Evolutionary conservation across 2,888 invertebrate genomes (phyloP), one percentile per base, ranked within the genome.

Genomic region (Coleophora flavipennella): DNA sequence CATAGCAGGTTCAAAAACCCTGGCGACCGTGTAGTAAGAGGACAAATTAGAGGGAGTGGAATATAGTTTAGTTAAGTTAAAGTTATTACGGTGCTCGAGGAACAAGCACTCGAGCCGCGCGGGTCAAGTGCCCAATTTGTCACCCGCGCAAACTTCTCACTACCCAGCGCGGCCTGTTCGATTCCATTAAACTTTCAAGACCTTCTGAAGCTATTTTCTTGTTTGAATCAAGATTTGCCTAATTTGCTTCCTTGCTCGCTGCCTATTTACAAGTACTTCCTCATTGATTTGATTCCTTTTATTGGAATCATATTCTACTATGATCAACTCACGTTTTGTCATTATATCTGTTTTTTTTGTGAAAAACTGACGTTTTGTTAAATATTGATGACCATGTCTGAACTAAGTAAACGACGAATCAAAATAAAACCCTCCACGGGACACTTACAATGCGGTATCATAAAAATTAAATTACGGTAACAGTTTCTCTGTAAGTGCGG

Each of bases 61-160:
- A 83, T 81, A 83, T 83, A 84, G 84, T 84, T 84, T 83, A 83
- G 77, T 81, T 67, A 81, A 83, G 80, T 83, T 81, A 80, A 81
- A 83, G 75, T 83, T 84, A 84, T 83, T 83, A 83, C 79, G 80
- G 81, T 79, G 67, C 80, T 81, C 70, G 67, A 73, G 80, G 67
- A 77, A 78, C 81, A 80, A 72, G 75, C 74, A 67, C 74, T 72
- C 67, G 73, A 66, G 65, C 66, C 64, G 67, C 62, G 67, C 79
- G 80, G 83, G 83, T 83, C 84, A 83, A 84, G 84, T 83, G 77
- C 77, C 81, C 81, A 84, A 84, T 84, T 84, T 84, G 84, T 84
- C 84, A 83, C 83, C 77, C 75, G 77, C 69, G 73, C 74, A 77
- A 83, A 80, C 78, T 83, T 81, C 74, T 71, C 66, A 69, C 78